A percentile compares a stretch with the other conserved stretches of the same genome.
These are phyloP conservation scores for Capitulum mitella DNA, from an alignment of 2,888 invertebrate species.

Conservation along the genomic window DNA sequence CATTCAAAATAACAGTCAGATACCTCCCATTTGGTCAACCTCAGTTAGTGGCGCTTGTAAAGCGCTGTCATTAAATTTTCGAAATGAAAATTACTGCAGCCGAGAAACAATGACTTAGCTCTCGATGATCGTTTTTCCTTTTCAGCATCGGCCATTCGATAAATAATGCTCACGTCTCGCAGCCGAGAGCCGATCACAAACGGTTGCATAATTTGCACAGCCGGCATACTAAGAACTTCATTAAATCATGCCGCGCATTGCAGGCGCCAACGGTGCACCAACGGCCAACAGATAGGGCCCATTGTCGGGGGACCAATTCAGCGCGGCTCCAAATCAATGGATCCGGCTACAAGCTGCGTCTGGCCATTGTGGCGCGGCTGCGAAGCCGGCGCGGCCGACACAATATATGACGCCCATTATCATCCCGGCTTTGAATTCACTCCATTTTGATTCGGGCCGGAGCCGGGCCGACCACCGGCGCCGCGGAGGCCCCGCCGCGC, in stretches of 20 bases:
- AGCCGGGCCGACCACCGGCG: neutral
- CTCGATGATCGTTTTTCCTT: neutral
- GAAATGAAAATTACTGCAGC: neutral
- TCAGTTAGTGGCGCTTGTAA: no score
- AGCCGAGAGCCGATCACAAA: neutral
- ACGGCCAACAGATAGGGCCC: neutral
- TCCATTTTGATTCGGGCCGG: constrained; percentile 13
- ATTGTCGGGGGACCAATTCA: neutral
- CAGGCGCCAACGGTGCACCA: neutral
- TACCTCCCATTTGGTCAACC: no score
- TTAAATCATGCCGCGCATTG: neutral
- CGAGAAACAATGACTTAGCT: neutral
- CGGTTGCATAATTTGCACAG: constrained; percentile 5
- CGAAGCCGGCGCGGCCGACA: neutral
- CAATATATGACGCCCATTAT: constrained; percentile 19
- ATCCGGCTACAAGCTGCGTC: neutral
- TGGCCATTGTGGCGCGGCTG: constrained; percentile 1
- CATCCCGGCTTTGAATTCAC: constrained; percentile 19
- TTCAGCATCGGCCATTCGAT: neutral
- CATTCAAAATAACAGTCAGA: no score
- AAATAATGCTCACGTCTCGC: neutral
- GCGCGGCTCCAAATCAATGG: constrained; percentile 12
- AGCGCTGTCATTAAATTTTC: no score
- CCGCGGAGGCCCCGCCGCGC: constrained; percentile 1
- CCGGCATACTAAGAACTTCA: neutral